Evolutionary conservation across 2,888 invertebrate species (phyloP).

Genomic region (Cephus pygmeus): DNA sequence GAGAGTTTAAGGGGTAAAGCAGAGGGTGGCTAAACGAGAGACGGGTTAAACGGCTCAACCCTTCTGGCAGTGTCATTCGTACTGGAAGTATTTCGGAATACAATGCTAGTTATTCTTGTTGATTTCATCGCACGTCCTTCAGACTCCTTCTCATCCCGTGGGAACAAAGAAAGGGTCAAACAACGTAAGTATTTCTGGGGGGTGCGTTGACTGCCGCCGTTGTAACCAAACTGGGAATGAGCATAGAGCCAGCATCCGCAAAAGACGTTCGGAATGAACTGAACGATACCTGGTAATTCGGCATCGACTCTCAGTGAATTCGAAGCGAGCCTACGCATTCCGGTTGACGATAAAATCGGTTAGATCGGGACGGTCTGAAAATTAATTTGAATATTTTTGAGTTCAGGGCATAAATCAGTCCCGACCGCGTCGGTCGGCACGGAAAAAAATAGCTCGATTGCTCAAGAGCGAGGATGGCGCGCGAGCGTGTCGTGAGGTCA

Average conservation of each 20-base stretch:
- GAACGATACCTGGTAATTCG: not conserved
- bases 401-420: slow-evolving; percentile 36
- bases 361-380: not conserved
- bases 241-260: not conserved
- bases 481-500: slow-evolving; percentile 55
- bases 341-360: not conserved
- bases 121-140: slow-evolving; percentile 62
- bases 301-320: not conserved
- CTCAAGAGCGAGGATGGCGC: slow-evolving; percentile 24
- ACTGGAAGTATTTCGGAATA: slow-evolving; percentile 49
- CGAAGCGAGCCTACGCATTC: not conserved
- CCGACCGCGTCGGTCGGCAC: slow-evolving; percentile 29
- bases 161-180: slow-evolving; percentile 52
- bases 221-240: slow-evolving; percentile 25
- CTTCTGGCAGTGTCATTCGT: slow-evolving; percentile 62
- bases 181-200: slow-evolving; percentile 53
- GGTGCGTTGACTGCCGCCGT: slow-evolving; percentile 35
- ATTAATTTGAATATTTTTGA: slow-evolving; percentile 37
- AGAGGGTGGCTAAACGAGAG: slow-evolving; percentile 30
- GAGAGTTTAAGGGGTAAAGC: slow-evolving; percentile 31
- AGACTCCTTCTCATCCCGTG: slow-evolving; percentile 43
- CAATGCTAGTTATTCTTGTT: slow-evolving; percentile 62
- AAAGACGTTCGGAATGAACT: slow-evolving; percentile 10
- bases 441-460: slow-evolving; percentile 41
- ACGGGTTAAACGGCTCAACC: slow-evolving; percentile 43